Evolutionary conservation across 2,888 invertebrate genomes (phyloP).

Genomic region (Pheosia tremula): DNA sequence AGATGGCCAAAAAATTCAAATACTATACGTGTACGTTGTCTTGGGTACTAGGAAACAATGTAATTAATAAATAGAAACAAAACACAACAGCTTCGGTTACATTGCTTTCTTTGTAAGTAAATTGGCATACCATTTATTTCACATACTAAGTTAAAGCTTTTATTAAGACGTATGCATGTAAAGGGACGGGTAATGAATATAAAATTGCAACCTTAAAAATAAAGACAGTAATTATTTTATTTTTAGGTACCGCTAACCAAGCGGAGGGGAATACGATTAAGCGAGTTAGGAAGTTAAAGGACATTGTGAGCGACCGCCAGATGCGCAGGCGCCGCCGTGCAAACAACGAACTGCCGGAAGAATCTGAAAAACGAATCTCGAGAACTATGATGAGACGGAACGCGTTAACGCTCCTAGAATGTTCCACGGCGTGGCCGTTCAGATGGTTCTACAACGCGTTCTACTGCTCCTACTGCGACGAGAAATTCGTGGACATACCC

Average conservation of each 20-base stretch:
- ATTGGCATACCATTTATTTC: too few relatives aligned
- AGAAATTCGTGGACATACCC: conserved; percentile 61
- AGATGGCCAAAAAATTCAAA: too few relatives aligned
- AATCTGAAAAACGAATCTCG: conserved; percentile 69
- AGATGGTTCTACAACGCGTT: conserved; percentile 73
- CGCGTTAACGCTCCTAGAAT: conserved; percentile 67
- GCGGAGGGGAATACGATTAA: conserved; percentile 45
- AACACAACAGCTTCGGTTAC: too few relatives aligned
- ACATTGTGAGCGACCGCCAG: conserved; percentile 72
- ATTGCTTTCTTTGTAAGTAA: too few relatives aligned
- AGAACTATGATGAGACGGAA: conserved; percentile 78
- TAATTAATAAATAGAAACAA: too few relatives aligned
- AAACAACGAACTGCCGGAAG: conserved; percentile 73
- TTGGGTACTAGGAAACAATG: too few relatives aligned
- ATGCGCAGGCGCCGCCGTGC: conserved; percentile 74
- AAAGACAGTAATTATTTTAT: conserved; percentile 48
- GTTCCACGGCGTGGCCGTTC: conserved; percentile 76
- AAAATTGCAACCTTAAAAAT: background rate
- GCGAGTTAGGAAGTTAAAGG: conserved; percentile 71
- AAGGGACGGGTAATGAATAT: conserved; percentile 3
- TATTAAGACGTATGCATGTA: background rate
- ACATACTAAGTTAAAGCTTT: too few relatives aligned
- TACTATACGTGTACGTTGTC: too few relatives aligned
- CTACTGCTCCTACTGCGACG: conserved; percentile 73
- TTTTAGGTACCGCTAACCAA: conserved; percentile 75